These are phyloP conservation scores for Embiotoca jacksoni DNA, from an alignment of 2,113 vertebrate species.

Conservation along the genomic window DNA sequence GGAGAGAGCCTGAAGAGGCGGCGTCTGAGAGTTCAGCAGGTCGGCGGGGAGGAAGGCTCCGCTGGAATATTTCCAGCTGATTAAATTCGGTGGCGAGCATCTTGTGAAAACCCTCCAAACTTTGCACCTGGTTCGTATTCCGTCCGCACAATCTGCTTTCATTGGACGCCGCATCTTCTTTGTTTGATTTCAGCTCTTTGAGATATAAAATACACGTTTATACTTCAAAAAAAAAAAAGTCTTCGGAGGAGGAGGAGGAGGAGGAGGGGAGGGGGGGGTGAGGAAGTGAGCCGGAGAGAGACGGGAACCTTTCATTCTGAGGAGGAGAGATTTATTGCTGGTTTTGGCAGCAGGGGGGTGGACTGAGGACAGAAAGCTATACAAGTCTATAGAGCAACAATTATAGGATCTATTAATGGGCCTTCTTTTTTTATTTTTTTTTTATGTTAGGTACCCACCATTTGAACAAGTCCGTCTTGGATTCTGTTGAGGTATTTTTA, in stretches of 20 bases:
- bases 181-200: constrained; percentile 76
- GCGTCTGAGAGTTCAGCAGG: constrained; percentile 49
- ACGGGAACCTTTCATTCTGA: constrained; percentile 10
- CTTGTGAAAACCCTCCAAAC: constrained; percentile 79
- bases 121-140: constrained; percentile 81
- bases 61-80: constrained; percentile 61
- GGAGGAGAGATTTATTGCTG: constrained; percentile 66
- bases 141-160: constrained; percentile 75
- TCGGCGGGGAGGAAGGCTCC: constrained; percentile 44
- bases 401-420: constrained; percentile 64
- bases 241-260: constrained; percentile 37
- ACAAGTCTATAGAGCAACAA: constrained; percentile 50
- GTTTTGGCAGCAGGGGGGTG: constrained; percentile 60
- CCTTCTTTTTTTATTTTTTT: constrained; percentile 12
- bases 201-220: constrained; percentile 73
- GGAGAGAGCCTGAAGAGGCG: constrained; percentile 5
- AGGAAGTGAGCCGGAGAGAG: constrained; percentile 53
- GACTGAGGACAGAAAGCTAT: constrained; percentile 43
- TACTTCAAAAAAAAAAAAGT: constrained; percentile 60
- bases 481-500: constrained; percentile 72
- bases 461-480: constrained; percentile 61
- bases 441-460: constrained; percentile 4
- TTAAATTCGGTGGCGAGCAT: constrained; percentile 71
- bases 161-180: constrained; percentile 73
- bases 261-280: no score